Evolutionary conservation across 2,113 vertebrate species (phyloP), one percentile per base, ranked within the genome.

Genomic region (Pao palembangensis): DNA sequence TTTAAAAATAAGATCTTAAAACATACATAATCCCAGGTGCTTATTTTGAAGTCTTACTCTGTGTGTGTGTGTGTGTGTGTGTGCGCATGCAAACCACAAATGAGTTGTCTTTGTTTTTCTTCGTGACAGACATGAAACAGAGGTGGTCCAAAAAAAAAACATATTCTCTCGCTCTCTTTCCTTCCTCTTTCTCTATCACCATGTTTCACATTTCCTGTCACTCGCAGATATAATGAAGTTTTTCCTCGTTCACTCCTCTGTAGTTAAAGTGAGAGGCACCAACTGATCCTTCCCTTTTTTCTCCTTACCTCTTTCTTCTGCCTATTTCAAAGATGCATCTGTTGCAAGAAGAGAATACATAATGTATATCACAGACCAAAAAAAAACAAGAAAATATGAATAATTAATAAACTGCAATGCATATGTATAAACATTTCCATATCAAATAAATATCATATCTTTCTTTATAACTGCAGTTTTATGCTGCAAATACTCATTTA

Each of bases 401-500:
- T 91, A 87, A 88, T 91, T 88, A 86, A 89, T 88, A 50, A 34
- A 64, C 68, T 21, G 48, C 17, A 61, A 85, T 83, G 79, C 81
- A 87, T 85, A 83, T 83, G 84, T 86, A 84, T 85, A 80, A 82
- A 80, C 54, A 89, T 91, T 89, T 84, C 82, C 84, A 89, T 84
- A 84, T 89, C 86, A 90, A 88, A 90, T 87, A 90, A 85, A 90
- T 84, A 81, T 75, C 69, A 70, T 72, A 69, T 83, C 78, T 76
- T 57, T 68, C 85, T 79, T 80, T 75, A 73, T 71, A 67, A 71
- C 56, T 66, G 14, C 23, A 15, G 41, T 59, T 53, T 69, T 80
- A 78, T 76, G 64, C 55, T 84, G 49, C 69, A 5, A 18, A 18
- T 49, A 67, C 85, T 83, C 34, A 38, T 38, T 38, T 38, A 71